phyloP scores from a whole-genome alignment of 2,113 vertebrate species.

The Spilogale gracilis region DNA sequence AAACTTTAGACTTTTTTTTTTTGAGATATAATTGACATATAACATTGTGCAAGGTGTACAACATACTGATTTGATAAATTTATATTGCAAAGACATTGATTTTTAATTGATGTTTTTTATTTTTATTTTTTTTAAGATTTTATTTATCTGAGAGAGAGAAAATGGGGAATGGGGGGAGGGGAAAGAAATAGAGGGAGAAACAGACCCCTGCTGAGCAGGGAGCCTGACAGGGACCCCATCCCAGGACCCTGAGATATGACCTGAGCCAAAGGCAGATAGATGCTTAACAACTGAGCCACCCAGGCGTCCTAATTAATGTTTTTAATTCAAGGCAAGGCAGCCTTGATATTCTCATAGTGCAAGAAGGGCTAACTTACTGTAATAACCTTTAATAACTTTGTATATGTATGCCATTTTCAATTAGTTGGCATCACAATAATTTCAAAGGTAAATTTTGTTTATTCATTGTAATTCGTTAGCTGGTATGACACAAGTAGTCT shows the following conservation, averaged over 20 bases:
- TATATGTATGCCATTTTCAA: not conserved
- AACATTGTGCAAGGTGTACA: not conserved
- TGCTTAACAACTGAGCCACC: too few species aligned
- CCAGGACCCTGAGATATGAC: too few species aligned
- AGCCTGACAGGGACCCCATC: too few species aligned
- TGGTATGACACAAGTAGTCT: not conserved
- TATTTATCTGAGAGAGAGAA: too few species aligned
- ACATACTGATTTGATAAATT: not conserved
- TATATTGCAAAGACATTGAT: not conserved
- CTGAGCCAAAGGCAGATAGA: too few species aligned
- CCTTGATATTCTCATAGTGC: not conserved
- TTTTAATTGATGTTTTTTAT: conserved; percentile 52
- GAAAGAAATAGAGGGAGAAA: too few species aligned
- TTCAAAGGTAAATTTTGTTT: conserved; percentile 52
- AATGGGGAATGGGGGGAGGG: too few species aligned
- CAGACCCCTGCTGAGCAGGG: too few species aligned
- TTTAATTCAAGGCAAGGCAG: conserved; percentile 47
- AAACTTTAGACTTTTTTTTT: not conserved
- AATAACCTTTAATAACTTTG: conserved; percentile 24
- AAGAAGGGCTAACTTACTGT: not conserved
- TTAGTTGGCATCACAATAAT: conserved; percentile 31
- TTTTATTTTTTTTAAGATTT: too few species aligned
- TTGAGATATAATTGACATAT: not conserved
- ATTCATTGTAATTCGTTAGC: conserved; percentile 29
- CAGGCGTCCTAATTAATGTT: not conserved